Base-by-base conservation (phyloP, 2,797 vertebrate species). In the Falco biarmicus region DNA sequence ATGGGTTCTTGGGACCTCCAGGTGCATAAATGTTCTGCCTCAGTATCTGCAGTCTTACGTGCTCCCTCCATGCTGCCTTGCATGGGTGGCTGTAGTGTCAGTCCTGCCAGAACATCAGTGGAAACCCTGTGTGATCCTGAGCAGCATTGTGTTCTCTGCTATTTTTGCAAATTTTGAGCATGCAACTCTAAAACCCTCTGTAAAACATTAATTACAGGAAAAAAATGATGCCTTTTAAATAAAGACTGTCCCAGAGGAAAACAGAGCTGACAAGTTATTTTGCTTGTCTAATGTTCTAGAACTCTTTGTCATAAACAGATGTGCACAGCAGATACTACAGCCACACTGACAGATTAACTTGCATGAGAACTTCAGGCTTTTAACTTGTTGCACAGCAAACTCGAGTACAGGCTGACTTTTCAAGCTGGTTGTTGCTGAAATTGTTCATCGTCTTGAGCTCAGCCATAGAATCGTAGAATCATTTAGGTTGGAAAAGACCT, bases 181-280 rank as follows among this genome's bases (percentile, higher is more conserved):
- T 5, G 15, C 29, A 13, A 6, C 54, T 80, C 65, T 56, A 24
- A 78, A 88, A 28, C 14, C 29, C 17, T 28, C 57, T 47, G 59
- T 45, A 77, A 78, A 91, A 65, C 19, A 75, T 68, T 32, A 79
- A 69, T 66, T 87, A 60, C 25, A 76, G 50, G 17, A n/a, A 53
- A 53, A 75, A 80, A n/a, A 57, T 4, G 1, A 17, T 39, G 53
- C 6, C 25, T 70, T 32, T 69, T 9, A 28, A 90, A 78, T 56
- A 78, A 76, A 68, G 75, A 32, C 17, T 45, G 28, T 56, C 85
- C 50, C 90, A 78, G 45, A 74, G 68, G 78, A 82, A 76, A 93
- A 73, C 1, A 17, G 51, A 92, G 48, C 59, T 77, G 81, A 59
- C 75, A 74, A 90, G 86, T 84, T 84, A 41, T 87, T 93, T 89